phyloP scores from a whole-genome alignment of 2,797 vertebrate species.

The Centropyge bicolor region DNA sequence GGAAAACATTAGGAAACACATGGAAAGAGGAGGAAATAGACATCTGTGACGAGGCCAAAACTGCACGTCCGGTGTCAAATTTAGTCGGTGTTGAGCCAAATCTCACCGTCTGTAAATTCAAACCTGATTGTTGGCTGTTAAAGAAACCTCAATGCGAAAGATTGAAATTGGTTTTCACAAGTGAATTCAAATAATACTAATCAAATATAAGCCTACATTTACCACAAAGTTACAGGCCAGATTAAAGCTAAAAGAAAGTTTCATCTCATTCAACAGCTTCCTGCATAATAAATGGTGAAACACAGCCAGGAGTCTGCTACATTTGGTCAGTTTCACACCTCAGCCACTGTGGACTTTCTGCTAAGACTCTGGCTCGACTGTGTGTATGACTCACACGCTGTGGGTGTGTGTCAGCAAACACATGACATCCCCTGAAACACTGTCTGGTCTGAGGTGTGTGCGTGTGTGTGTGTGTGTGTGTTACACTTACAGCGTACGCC shows the following conservation, averaged over 20 bases:
- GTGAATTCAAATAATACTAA: too few relatives aligned
- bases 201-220: too few relatives aligned
- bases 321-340: slow-evolving; percentile 59
- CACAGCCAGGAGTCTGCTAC: slow-evolving; percentile 27
- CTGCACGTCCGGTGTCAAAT: not conserved
- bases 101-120: not conserved
- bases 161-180: too few relatives aligned
- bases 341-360: slow-evolving; percentile 31
- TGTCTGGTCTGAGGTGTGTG: slow-evolving; percentile 56
- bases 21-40: not conserved
- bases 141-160: not conserved
- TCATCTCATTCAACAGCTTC: slow-evolving; percentile 16
- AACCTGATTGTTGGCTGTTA: not conserved
- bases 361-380: slow-evolving; percentile 39
- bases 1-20: not conserved
- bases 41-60: not conserved
- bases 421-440: slow-evolving; percentile 62
- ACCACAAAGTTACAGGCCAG: not conserved
- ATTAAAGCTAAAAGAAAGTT: not conserved
- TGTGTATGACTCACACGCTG: slow-evolving; percentile 64
- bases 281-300: slow-evolving; percentile 20
- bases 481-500: slow-evolving; percentile 90
- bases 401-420: slow-evolving; percentile 75
- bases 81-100: not conserved
- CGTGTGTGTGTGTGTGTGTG: slow-evolving; percentile 55